Conservation (phyloP, 1,140 invertebrate species). For the Batillaria attramentaria region DNA sequence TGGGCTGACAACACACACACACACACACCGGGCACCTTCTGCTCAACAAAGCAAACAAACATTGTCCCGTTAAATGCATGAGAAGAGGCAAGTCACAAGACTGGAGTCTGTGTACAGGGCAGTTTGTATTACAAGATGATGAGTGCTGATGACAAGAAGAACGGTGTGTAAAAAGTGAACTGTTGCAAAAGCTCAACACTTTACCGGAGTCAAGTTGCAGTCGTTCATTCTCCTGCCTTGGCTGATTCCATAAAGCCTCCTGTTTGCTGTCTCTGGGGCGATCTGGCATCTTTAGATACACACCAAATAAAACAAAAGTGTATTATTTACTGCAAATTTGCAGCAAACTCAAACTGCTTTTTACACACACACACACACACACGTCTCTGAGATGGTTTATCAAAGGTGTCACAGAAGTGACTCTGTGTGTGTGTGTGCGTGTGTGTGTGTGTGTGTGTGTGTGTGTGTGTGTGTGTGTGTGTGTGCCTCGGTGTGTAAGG, state of each 20-base stretch:
- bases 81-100: too few relatives aligned
- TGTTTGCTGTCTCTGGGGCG: constrained; percentile 38
- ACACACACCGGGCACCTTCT: neutral
- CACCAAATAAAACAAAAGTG: neutral
- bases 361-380: neutral
- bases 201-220: constrained; percentile 34
- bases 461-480: too few relatives aligned
- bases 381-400: neutral
- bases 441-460: neutral
- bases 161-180: too few relatives aligned
- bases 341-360: neutral
- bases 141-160: too few relatives aligned
- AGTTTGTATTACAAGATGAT: too few relatives aligned
- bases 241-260: constrained; percentile 50
- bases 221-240: neutral
- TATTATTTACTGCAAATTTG: neutral
- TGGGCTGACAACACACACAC: neutral
- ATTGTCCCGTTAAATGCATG: too few relatives aligned
- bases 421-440: too few relatives aligned
- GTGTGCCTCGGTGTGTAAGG: too few relatives aligned
- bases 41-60: too few relatives aligned
- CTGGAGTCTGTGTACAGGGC: too few relatives aligned
- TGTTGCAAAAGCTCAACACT: neutral
- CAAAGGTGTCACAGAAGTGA: neutral
- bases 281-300: constrained; percentile 39